These are phyloP conservation scores for Protobothrops flavoviridis DNA, from an alignment of 2,113 vertebrate genomes.

Conservation along the genomic window DNA sequence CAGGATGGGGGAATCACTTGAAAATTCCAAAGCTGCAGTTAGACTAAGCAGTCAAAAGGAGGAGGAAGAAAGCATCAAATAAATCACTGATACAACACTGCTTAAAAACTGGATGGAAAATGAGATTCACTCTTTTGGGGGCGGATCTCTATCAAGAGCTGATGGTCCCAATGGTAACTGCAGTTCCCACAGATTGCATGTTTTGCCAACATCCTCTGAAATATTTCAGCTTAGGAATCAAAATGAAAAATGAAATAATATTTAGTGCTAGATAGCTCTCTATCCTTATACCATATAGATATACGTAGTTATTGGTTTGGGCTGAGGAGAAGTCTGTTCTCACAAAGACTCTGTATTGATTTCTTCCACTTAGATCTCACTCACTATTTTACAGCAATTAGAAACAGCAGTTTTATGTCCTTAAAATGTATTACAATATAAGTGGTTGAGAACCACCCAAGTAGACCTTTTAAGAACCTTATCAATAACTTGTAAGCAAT, in stretches of 20 bases:
- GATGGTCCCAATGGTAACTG: neutral
- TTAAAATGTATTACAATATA: neutral
- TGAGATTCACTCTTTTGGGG: neutral
- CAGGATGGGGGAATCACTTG: neutral
- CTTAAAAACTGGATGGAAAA: neutral
- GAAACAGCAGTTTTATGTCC: neutral
- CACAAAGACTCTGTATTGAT: neutral
- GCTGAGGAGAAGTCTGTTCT: neutral
- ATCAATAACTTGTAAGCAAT: neutral
- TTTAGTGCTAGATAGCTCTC: neutral
- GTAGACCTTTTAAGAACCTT: neutral
- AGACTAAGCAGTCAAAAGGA: neutral
- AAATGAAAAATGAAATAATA: neutral
- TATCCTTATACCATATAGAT: neutral
- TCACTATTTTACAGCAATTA: neutral
- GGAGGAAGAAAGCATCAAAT: neutral
- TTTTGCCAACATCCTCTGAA: neutral
- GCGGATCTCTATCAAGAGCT: neutral
- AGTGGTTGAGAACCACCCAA: neutral
- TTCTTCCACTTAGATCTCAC: neutral
- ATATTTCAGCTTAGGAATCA: neutral
- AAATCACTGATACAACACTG: neutral
- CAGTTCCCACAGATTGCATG: neutral
- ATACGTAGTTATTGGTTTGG: neutral
- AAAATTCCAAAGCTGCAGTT: neutral